Base-by-base conservation (phyloP, 2,797 vertebrate species). In the Crenuchus spilurus region DNA sequence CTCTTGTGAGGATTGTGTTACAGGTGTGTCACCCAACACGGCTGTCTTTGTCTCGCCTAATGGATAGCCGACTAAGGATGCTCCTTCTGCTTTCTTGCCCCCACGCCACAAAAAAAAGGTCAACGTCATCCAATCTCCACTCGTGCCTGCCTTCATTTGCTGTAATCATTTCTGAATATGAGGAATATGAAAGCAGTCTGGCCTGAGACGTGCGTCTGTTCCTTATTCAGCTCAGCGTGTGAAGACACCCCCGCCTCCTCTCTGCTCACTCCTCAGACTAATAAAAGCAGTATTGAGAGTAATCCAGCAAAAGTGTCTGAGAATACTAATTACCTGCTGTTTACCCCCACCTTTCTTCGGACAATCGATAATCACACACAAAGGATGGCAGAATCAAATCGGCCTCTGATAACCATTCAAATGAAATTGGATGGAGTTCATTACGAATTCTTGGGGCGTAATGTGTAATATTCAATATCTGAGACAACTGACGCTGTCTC, bases 251-350 rank as follows among this genome's bases (percentile, higher is more conserved):
- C 54, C 57, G 28, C 69, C 66, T 44, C 60, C 66, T 39, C 44
- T 58, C 42, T 30, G 33, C 52, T 71, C 39, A 26, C 63, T 30
- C 22, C 54, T 86, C 86, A 90, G 88, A 84, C 84, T 88, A 91
- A 91, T 89, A 87, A 87, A 88, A 84, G 83, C 85, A 84, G 82
- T 76, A 74, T 83, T 80, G 83, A 72, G 87, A 87, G 86, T 89
- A 89, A 90, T 87, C 85, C 86, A 84, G 83, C 90, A 84, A 88
- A 57, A 86, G 87, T 63, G 87, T 88, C 82, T 84, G 87, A 84
- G 88, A 91, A 92, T 91, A 91, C 92, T 92, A 93, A 93, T 93
- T 92, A 90, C 86, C 85, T 85, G 88, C 90, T 92, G 88, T 91
- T 93, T 91, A 87, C 60, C 80, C 61, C 84, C 87, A 89, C 90